These are phyloP conservation scores for Mythimna albipuncta DNA, from an alignment of 2,888 invertebrate species.

Conservation along the genomic window DNA sequence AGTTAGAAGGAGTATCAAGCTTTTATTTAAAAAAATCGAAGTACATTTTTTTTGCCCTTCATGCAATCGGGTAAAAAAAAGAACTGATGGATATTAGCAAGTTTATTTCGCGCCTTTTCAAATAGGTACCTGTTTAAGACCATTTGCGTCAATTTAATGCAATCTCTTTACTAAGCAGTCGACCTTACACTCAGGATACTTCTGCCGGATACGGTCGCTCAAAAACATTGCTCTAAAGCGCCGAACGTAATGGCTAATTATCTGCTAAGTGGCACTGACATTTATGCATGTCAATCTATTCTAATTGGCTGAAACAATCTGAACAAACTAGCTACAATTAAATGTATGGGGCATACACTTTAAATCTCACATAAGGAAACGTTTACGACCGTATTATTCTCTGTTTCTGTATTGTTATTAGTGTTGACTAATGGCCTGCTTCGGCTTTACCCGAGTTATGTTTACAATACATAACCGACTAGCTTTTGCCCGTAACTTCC, in stretches of 20 bases:
- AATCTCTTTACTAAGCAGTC: slow-evolving; percentile 41
- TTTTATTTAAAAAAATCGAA: no score
- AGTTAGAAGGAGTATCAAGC: no score
- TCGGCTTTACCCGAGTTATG: background rate
- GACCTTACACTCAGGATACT: slow-evolving; percentile 57
- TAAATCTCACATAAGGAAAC: slow-evolving; percentile 7
- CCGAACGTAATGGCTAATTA: slow-evolving; percentile 46
- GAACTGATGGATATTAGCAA: background rate
- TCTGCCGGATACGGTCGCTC: slow-evolving; percentile 49
- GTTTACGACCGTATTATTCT: background rate
- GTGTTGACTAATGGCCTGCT: background rate
- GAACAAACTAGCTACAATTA: slow-evolving; percentile 22
- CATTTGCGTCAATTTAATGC: slow-evolving; percentile 27
- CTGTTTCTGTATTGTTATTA: background rate
- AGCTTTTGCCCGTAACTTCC: no score
- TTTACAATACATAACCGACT: no score
- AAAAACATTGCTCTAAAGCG: slow-evolving; percentile 37
- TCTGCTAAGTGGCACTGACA: slow-evolving; percentile 18
- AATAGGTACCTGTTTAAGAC: background rate
- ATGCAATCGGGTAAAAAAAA: no score
- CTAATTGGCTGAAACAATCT: slow-evolving; percentile 33
- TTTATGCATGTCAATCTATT: slow-evolving; percentile 44
- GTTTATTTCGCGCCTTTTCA: background rate
- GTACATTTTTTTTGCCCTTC: no score
- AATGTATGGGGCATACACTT: slow-evolving; percentile 25